Base-by-base conservation (phyloP, 2,797 vertebrate genomes). In the Microhierax caerulescens region DNA sequence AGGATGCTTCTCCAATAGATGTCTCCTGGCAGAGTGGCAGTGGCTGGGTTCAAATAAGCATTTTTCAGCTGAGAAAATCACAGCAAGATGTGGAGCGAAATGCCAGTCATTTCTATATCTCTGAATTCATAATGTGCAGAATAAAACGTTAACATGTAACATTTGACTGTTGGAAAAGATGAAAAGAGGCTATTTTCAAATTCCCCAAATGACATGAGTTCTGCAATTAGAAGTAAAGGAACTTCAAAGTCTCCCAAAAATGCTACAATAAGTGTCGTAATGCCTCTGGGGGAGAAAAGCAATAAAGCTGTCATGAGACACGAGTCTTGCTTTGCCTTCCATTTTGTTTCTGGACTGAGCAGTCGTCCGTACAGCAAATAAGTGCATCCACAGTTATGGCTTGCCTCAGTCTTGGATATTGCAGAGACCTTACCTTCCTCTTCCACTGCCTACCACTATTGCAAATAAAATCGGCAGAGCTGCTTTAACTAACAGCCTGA, bases 121-220 rank as follows among this genome's bases (percentile, higher is more conserved):
- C 84, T 92, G 93, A 94, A 96, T 97, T 93, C 37, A 36, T 96
- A 94, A 96, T 93, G 81, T 32, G 83, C 7, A 3, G 91, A 94
- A 95, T 91, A 91, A 97, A 93, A 91, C 0, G 60, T 85, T 96
- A 95, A 45, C 88, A 70, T 80, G 88, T 91, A 92, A 94, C 88
- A 82, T 89, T 95, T 91, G 85, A 83, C 86, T 96, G 93, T 39
- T 95, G 86, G 57, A 91, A 95, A 89, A 96, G 95, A 97, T 96
- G 92, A 97, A 97, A 95, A 94, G 94, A 96, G 75, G 92, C 79
- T 97, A 85, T 97, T 97, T 97, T 97, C 93, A 95, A 94, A 96
- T 93, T 96, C 90, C 94, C 92, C 45, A 95, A 95, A 97, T 93
- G 93, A 92, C 95, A 95, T 4, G 70, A 95, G 70, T 94, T 97